Conservation (phyloP, 2,113 vertebrate genomes). For the Pollachius pollachius region DNA sequence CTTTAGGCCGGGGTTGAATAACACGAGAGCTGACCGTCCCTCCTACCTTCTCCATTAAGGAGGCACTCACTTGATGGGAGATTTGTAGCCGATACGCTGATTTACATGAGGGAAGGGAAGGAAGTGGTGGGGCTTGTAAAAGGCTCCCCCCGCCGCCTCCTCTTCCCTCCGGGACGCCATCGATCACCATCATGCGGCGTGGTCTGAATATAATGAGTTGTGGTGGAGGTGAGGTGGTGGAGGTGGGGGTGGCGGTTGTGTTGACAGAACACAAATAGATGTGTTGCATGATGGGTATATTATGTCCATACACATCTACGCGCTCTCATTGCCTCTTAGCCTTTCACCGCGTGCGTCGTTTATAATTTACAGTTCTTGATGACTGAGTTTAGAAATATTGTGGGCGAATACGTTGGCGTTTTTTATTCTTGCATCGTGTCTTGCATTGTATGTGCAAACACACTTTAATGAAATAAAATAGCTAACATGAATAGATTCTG, state of each 20-base stretch:
- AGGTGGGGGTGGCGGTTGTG: neutral
- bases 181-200: constrained; percentile 12
- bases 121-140: constrained; percentile 68
- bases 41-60: constrained; percentile 64
- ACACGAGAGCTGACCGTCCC: constrained; percentile 17
- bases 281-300: too few species aligned
- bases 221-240: constrained; percentile 2
- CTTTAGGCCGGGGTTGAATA: neutral
- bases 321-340: too few species aligned
- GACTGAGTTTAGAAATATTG: too few species aligned
- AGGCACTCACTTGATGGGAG: constrained; percentile 66
- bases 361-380: too few species aligned
- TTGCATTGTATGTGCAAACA: too few species aligned
- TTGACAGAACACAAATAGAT: constrained; percentile 1
- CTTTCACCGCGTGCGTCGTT: too few species aligned
- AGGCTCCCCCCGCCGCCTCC: constrained; percentile 37
- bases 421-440: too few species aligned
- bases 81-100: constrained; percentile 72
- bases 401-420: too few species aligned
- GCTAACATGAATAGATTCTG: too few species aligned
- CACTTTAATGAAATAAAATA: too few species aligned
- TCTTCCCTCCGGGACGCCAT: neutral
- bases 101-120: constrained; percentile 69
- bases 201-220: constrained; percentile 63
- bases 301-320: too few species aligned